Evolutionary conservation across 2,888 invertebrate genomes (phyloP), one percentile per base, ranked within the genome.

Genomic region (Oeneis ivallda): DNA sequence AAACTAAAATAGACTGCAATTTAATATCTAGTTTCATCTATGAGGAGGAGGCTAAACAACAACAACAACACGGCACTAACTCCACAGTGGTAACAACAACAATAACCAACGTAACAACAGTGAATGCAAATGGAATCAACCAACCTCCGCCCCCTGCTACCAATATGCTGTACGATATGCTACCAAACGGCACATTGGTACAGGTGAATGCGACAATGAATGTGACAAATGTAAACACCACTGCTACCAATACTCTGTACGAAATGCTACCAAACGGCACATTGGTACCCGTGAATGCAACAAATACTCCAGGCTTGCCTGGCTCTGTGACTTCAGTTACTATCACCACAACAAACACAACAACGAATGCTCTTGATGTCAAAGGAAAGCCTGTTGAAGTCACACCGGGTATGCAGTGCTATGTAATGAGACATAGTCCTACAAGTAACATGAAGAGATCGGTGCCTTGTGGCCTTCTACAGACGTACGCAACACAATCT

Each of bases 361-460:
- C 88, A 0, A 87, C 86, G 11, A 84, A 86, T 69, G 90, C 90
- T n/a, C 71, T 88, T n/a, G 86, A 88, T 47, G 88, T 88, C 52
- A 90, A 89, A 77, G 90, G 90, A 26, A 80, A 82, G 49, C 80
- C 85, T 0, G 76, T 91, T 13, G 76, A 81, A 11, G 89, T 91
- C 41, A 90, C 90, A 9, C 85, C 86, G 1, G 86, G 84, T 7
- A 89, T 89, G 89, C 72, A 84, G 73, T 91, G 90, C 67, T 90
- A 81, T 71, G 82, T 91, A 6, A 81, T 89, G 13, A 79, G 87
- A 50, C 74, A 71, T 56, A 80, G 81, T 11, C 71, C 85, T 2
- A 65, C 74, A 0, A 76, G 79, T 8, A 81, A 79, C 43, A 85
- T 88, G 88, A 83, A 71, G 68, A 85, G 82, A 66, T 71, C 75